Percentiles rank a stretch among this genome's conserved stretches.
Conservation (phyloP, 2,797 vertebrate species). For the Jordanella pulchra region DNA sequence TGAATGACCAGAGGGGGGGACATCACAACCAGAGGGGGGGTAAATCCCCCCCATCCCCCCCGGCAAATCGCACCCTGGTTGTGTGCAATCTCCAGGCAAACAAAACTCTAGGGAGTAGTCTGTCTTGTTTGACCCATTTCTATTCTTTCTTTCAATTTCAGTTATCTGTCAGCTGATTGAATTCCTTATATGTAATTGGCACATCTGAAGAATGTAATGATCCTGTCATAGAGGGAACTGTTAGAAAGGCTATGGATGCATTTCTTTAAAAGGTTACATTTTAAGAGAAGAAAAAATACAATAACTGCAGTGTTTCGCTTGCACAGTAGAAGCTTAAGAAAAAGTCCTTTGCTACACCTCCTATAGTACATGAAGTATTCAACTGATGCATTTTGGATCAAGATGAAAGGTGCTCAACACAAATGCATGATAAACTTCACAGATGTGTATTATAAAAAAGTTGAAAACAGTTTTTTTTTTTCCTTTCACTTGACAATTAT, state of each 20-base stretch:
- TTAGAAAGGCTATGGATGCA: background rate
- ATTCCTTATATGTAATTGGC: conserved; percentile 13
- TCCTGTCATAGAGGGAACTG: background rate
- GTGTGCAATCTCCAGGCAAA: conserved; percentile 4
- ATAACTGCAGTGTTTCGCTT: background rate
- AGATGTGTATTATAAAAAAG: background rate
- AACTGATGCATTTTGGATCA: background rate
- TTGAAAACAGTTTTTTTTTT: background rate
- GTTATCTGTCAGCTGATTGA: conserved; percentile 11
- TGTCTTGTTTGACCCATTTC: background rate
- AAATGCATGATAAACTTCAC: background rate
- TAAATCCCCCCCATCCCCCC: no score
- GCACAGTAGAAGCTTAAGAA: background rate
- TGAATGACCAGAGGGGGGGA: no score
- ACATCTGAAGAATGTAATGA: conserved; percentile 13
- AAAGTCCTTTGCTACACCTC: background rate
- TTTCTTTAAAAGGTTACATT: conserved; percentile 6
- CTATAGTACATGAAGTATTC: background rate
- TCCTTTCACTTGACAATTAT: background rate
- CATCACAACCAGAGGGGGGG: no score
- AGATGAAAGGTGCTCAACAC: background rate
- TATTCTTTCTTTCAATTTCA: conserved; percentile 19
- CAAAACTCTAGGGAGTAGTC: conserved; percentile 17
- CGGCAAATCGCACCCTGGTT: no score
- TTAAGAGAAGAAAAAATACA: conserved; percentile 5